A percentile compares a stretch with the other conserved stretches of the same genome.
phyloP scores from a whole-genome alignment of 2,113 vertebrate species.

The Micronisus gabar region DNA sequence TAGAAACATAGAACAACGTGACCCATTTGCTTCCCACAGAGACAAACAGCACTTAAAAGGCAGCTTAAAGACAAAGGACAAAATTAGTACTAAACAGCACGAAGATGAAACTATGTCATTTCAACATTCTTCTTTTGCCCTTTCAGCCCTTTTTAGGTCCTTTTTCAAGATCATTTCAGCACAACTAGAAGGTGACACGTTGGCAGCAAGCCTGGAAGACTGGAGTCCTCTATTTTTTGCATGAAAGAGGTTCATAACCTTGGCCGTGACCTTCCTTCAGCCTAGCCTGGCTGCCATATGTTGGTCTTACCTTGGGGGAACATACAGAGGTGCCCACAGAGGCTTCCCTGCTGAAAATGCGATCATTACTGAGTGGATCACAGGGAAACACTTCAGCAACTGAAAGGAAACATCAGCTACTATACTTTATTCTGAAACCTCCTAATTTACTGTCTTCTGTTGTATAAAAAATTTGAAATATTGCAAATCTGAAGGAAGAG shows the following conservation, averaged over 20 bases:
- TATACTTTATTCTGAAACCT: not conserved
- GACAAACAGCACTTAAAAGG: conserved; percentile 56
- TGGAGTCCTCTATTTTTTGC: not conserved
- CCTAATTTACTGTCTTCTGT: not conserved
- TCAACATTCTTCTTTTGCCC: conserved; percentile 24
- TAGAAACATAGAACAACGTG: conserved; percentile 60
- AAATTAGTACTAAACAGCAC: conserved; percentile 49
- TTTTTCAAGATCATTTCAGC: not conserved
- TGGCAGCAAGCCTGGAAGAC: conserved; percentile 2
- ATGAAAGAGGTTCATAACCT: not conserved
- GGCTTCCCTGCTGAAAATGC: not conserved
- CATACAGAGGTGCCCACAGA: not conserved
- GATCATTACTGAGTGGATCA: not conserved
- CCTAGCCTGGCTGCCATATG: not conserved
- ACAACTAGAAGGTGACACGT: not conserved
- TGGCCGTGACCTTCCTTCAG: not conserved
- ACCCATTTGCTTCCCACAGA: conserved; percentile 63
- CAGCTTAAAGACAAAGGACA: conserved; percentile 63
- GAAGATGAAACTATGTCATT: conserved; percentile 29
- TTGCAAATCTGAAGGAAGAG: not conserved
- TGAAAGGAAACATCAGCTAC: not conserved
- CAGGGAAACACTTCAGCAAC: not conserved
- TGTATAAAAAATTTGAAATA: not conserved
- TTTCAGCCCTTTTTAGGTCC: conserved; percentile 12
- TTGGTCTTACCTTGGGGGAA: not conserved